A percentile compares a stretch with the other conserved stretches of the same genome.
phyloP scores from a whole-genome alignment of 2,797 vertebrate species.

The Cheirogaleus major region DNA sequence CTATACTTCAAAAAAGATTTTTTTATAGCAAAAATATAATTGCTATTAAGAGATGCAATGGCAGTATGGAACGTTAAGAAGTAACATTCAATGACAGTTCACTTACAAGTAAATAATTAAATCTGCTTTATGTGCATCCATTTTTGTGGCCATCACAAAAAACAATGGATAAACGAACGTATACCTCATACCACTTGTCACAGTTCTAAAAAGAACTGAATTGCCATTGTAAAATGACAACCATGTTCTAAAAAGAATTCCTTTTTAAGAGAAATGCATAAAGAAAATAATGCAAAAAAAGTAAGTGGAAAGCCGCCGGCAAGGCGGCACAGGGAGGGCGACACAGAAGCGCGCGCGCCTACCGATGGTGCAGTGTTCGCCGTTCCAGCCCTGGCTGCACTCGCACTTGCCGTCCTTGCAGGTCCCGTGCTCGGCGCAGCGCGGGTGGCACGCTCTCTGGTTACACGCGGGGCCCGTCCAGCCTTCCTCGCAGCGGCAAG shows the following conservation, averaged over 20 bases:
- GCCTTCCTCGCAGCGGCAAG: constrained; percentile 96
- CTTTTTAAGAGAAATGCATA: constrained; percentile 2
- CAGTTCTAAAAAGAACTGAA: constrained; percentile 55
- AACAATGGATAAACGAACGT: constrained; percentile 21
- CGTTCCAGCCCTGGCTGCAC: constrained; percentile 99
- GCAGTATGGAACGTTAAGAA: constrained; percentile 47
- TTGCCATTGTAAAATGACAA: constrained; percentile 29
- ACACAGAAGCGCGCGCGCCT: constrained; percentile 81
- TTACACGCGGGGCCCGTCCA: constrained; percentile 94
- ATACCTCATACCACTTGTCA: not conserved
- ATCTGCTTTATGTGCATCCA: not conserved
- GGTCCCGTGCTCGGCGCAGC: constrained; percentile 96
- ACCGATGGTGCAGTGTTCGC: constrained; percentile 99
- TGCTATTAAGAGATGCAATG: constrained; percentile 11
- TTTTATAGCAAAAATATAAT: constrained; percentile 12
- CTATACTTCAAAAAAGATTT: not conserved
- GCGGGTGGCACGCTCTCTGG: constrained; percentile 96
- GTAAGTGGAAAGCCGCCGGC: not conserved
- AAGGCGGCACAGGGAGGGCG: fast-evolving
- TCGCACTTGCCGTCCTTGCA: constrained; percentile 98
- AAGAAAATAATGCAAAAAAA: constrained; percentile 55
- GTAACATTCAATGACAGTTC: not conserved
- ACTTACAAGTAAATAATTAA: constrained; percentile 48
- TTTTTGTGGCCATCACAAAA: not conserved
- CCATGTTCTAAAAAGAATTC: constrained; percentile 40